A percentile compares a stretch with the other conserved stretches of the same genome.
Evolutionary conservation across 2,888 invertebrate species (phyloP).

Genomic region (Drosophila nr. fundita): DNA sequence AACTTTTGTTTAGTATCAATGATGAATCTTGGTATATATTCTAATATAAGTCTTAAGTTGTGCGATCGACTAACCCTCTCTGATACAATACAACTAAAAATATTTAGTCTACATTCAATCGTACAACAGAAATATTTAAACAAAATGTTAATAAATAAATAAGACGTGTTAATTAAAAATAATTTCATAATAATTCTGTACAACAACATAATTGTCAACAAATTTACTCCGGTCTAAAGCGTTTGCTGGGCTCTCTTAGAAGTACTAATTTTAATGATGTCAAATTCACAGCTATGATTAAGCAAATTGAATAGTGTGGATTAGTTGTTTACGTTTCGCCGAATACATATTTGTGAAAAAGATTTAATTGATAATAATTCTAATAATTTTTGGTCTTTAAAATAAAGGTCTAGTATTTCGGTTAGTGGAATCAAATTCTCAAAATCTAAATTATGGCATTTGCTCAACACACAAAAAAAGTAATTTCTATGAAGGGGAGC

Average conservation of each 20-base stretch:
- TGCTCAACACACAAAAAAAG: conserved; percentile 11
- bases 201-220: background rate
- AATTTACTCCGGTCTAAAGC: background rate
- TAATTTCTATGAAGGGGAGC: background rate
- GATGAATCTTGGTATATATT: background rate
- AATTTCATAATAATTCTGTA: background rate
- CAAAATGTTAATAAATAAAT: background rate
- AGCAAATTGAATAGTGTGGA: background rate
- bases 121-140: background rate
- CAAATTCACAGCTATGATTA: background rate
- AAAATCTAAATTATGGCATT: conserved; percentile 1
- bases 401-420: background rate
- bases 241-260: background rate
- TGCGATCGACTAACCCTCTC: background rate
- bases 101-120: background rate
- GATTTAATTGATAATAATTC: background rate
- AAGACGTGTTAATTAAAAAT: background rate
- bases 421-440: background rate
- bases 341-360: background rate
- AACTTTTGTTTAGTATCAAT: background rate
- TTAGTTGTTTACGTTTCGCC: background rate
- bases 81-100: background rate
- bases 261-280: background rate
- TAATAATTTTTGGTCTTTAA: background rate
- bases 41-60: background rate